A percentile compares a stretch with the other conserved stretches of the same genome.
Conservation (phyloP, 2,797 vertebrate genomes). For the Mionectes olivaceus region DNA sequence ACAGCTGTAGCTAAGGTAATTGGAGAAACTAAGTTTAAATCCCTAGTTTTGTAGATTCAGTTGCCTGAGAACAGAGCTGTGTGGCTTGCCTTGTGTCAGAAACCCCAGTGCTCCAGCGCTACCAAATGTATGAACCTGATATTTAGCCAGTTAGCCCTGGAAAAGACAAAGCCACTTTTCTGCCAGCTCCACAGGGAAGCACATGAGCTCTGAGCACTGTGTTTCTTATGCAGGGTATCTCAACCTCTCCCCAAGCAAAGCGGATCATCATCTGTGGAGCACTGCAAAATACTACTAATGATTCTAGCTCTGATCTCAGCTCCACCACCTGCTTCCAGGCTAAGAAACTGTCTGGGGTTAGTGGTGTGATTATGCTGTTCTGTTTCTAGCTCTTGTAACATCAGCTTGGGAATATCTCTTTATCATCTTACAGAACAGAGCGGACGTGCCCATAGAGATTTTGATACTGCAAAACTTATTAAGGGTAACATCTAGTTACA, state of each 20-base stretch:
- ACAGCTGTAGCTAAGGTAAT: neutral
- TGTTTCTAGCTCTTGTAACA: neutral
- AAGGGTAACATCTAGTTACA: neutral
- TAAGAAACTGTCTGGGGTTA: neutral
- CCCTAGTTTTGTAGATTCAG: neutral
- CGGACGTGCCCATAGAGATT: neutral
- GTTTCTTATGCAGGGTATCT: neutral
- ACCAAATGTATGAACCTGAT: neutral
- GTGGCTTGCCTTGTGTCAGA: neutral
- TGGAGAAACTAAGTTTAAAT: neutral
- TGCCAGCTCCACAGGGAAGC: neutral
- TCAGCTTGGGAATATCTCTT: neutral
- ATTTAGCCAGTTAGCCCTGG: neutral
- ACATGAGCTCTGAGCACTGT: neutral
- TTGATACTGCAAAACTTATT: neutral
- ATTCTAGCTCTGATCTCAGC: neutral
- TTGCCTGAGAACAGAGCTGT: neutral
- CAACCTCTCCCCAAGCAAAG: neutral
- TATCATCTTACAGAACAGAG: accelerated
- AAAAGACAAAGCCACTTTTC: neutral
- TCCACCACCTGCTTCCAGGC: neutral
- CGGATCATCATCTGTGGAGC: neutral
- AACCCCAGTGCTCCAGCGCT: neutral
- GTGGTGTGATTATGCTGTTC: neutral
- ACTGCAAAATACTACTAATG: neutral